phyloP scores from a whole-genome alignment of 2,797 vertebrate species.

The Sphenopsis melanotis region DNA sequence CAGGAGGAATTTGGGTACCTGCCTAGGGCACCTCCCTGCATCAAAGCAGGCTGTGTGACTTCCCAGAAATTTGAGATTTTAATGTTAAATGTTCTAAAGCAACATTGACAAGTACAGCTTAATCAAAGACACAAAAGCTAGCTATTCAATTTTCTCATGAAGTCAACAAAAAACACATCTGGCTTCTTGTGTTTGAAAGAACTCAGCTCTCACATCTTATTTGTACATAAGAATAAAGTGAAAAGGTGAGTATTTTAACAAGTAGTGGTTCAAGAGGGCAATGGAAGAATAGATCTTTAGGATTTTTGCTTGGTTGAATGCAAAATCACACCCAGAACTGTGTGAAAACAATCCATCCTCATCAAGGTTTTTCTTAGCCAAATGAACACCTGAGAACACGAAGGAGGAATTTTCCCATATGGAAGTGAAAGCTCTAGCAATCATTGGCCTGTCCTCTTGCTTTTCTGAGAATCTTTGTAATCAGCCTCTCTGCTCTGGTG shows the following conservation, averaged over 20 bases:
- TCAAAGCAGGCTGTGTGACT: not conserved
- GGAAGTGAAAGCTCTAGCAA: constrained; percentile 1
- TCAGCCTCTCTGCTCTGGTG: not conserved
- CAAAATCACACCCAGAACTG: not conserved
- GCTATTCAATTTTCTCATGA: not conserved
- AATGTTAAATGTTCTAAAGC: not conserved
- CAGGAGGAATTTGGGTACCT: not conserved
- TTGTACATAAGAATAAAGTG: not conserved
- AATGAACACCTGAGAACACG: not conserved
- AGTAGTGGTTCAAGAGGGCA: not conserved
- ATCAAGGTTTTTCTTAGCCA: not conserved
- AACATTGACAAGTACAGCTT: not conserved
- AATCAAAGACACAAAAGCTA: not conserved
- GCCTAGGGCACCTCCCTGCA: accelerated
- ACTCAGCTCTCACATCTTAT: not conserved
- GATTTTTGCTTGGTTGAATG: not conserved
- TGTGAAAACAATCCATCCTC: not conserved
- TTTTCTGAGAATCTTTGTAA: constrained; percentile 19
- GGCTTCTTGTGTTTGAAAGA: not conserved
- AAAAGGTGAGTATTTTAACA: not conserved
- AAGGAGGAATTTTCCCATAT: not conserved
- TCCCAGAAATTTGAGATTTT: not conserved
- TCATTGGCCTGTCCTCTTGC: not conserved
- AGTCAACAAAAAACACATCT: not conserved
- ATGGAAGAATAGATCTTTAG: not conserved